Evolutionary conservation across 2,888 invertebrate species (phyloP).

Genomic region (Anticlea derivata): DNA sequence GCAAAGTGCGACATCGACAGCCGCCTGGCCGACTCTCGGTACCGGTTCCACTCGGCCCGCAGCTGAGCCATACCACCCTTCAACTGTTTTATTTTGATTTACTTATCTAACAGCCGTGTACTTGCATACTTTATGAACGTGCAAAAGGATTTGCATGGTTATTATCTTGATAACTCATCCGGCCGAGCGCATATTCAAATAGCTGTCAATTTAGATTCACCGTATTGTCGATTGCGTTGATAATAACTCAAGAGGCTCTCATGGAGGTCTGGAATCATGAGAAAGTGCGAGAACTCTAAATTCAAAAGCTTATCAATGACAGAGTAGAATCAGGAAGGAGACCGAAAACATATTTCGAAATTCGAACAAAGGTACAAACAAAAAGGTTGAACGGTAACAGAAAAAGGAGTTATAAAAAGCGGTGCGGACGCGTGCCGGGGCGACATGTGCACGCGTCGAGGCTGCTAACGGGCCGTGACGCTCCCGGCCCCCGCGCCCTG

Average conservation of each 20-base stretch:
- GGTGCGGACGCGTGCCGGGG: slow-evolving; percentile 77
- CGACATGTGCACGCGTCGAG: slow-evolving; percentile 81
- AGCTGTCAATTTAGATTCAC: slow-evolving; percentile 24
- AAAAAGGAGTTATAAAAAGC: slow-evolving; percentile 72
- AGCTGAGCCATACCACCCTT: slow-evolving; percentile 73
- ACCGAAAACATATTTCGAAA: slow-evolving; percentile 58
- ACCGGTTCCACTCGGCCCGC: slow-evolving; percentile 68
- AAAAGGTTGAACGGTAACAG: slow-evolving; percentile 65
- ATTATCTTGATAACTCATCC: slow-evolving; percentile 46
- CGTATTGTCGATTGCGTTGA: slow-evolving; percentile 36
- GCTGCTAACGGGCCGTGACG: slow-evolving; percentile 76
- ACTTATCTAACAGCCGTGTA: slow-evolving; percentile 66
- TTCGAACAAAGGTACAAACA: slow-evolving; percentile 76
- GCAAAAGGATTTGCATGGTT: slow-evolving; percentile 51
- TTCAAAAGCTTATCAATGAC: slow-evolving; percentile 3
- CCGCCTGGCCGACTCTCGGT: slow-evolving; percentile 56
- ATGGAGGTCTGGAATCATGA: slow-evolving; percentile 24
- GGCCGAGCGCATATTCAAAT: slow-evolving; percentile 28
- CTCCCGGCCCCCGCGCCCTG: slow-evolving; percentile 42
- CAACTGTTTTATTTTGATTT: slow-evolving; percentile 81
- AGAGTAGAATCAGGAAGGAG: slow-evolving; percentile 8
- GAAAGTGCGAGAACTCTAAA: not conserved
- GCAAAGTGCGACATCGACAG: slow-evolving; percentile 64
- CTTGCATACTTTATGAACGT: slow-evolving; percentile 52
- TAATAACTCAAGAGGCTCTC: slow-evolving; percentile 51